Conservation (phyloP, 2,888 invertebrate genomes). For the Orthonevra nobilis region DNA sequence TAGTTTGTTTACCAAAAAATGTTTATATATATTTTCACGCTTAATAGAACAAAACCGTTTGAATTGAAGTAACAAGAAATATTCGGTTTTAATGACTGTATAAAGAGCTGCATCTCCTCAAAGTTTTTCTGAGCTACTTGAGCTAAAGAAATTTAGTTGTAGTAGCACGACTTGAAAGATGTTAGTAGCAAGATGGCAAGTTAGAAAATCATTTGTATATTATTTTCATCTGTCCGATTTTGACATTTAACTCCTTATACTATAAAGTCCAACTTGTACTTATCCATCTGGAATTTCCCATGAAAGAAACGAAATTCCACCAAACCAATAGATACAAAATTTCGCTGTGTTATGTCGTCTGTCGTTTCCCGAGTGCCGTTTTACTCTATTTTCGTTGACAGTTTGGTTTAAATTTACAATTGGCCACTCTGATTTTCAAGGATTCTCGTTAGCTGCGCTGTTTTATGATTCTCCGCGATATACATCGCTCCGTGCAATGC, state of each 20-base stretch:
- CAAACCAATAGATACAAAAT: background rate
- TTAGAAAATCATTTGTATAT: too few species aligned
- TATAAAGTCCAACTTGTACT: conserved; percentile 5
- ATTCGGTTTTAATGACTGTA: too few species aligned
- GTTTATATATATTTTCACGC: too few species aligned
- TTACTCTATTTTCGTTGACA: conserved; percentile 59
- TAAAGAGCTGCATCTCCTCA: too few species aligned
- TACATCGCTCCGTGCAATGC: conserved; percentile 11
- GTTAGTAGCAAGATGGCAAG: too few species aligned
- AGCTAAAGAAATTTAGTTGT: too few species aligned
- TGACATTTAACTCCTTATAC: background rate
- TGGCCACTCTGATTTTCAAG: conserved; percentile 53
- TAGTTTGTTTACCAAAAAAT: too few species aligned
- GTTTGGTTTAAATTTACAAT: conserved; percentile 65
- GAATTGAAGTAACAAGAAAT: too few species aligned
- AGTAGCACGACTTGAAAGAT: too few species aligned
- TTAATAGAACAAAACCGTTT: too few species aligned
- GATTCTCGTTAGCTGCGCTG: conserved; percentile 18
- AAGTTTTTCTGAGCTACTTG: too few species aligned
- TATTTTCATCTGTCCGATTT: too few species aligned
- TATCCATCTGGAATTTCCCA: conserved; percentile 3
- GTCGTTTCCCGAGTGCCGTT: background rate
- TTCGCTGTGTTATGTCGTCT: background rate
- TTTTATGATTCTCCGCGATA: conserved; percentile 15
- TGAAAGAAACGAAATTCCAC: background rate